A percentile compares a stretch with the other conserved stretches of the same genome.
Conservation (phyloP, 2,113 vertebrate genomes). For the Planiliza haematocheilus region DNA sequence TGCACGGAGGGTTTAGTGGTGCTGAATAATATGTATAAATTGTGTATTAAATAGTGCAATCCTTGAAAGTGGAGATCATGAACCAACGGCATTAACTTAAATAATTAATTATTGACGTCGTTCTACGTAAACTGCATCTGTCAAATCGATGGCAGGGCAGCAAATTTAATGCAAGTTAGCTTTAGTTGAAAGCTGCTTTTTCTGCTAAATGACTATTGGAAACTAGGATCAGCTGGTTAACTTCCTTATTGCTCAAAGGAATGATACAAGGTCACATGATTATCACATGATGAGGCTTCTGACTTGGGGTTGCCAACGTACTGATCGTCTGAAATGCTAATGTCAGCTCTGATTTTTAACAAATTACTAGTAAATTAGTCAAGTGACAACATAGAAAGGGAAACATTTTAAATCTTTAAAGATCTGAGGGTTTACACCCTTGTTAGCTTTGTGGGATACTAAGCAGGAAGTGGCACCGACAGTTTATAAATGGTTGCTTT, state of each 20-base stretch:
- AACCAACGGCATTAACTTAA: neutral
- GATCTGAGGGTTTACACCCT: too few species aligned
- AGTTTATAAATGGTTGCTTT: constrained; percentile 9
- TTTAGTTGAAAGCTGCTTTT: neutral
- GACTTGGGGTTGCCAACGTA: constrained; percentile 39
- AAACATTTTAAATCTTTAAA: too few species aligned
- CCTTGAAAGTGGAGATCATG: too few species aligned
- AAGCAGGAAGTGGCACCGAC: neutral
- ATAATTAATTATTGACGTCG: neutral
- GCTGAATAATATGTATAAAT: neutral
- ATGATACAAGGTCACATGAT: constrained; percentile 77
- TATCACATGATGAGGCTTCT: constrained; percentile 72
- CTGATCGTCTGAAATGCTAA: neutral
- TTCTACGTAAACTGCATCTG: neutral
- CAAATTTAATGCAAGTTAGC: neutral
- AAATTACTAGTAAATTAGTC: neutral
- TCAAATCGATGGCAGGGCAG: neutral
- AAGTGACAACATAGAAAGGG: too few species aligned
- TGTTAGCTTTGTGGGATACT: too few species aligned
- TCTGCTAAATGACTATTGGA: neutral
- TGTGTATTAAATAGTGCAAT: neutral
- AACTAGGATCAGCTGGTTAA: constrained; percentile 43
- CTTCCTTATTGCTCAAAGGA: constrained; percentile 70
- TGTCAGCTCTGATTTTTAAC: neutral
- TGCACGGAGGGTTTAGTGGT: neutral